These are phyloP conservation scores for Leptinotarsa rubiginosa DNA, from an alignment of 2,888 invertebrate species.

Conservation along the genomic window DNA sequence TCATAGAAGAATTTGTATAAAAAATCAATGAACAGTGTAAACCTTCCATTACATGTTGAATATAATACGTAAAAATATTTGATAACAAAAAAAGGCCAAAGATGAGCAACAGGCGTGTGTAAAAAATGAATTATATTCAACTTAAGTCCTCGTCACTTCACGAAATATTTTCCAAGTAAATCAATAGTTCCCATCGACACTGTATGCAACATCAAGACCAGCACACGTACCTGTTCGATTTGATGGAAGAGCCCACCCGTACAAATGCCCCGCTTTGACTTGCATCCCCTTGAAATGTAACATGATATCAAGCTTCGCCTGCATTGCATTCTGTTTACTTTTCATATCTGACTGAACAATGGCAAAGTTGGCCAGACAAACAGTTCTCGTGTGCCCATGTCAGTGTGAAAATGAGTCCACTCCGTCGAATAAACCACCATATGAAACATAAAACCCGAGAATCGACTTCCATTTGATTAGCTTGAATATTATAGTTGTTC, in stretches of 20 bases:
- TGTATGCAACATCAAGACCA: conserved; percentile 1
- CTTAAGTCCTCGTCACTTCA: background rate
- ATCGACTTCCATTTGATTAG: background rate
- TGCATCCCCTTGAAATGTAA: conserved; percentile 63
- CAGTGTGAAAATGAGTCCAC: conserved; percentile 11
- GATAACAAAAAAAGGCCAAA: too few relatives aligned
- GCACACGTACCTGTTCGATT: conserved; percentile 41
- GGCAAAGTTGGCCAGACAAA: conserved; percentile 57
- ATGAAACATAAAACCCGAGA: conserved; percentile 7
- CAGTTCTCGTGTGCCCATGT: conserved; percentile 22
- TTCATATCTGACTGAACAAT: conserved; percentile 66
- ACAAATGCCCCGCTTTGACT: conserved; percentile 50
- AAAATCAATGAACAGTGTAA: too few relatives aligned
- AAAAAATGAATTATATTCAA: too few relatives aligned
- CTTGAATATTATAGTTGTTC: background rate
- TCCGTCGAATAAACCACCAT: background rate
- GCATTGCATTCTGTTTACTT: conserved; percentile 62
- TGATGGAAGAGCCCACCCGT: conserved; percentile 49
- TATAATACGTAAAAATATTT: too few relatives aligned
- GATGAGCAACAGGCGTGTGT: too few relatives aligned
- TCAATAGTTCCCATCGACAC: background rate
- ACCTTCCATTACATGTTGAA: too few relatives aligned
- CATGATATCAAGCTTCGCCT: conserved; percentile 54
- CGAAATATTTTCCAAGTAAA: background rate
- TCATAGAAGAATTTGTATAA: too few relatives aligned